Evolutionary conservation across 2,888 invertebrate genomes (phyloP).

Genomic region (Mesorhabditis sp.): DNA sequence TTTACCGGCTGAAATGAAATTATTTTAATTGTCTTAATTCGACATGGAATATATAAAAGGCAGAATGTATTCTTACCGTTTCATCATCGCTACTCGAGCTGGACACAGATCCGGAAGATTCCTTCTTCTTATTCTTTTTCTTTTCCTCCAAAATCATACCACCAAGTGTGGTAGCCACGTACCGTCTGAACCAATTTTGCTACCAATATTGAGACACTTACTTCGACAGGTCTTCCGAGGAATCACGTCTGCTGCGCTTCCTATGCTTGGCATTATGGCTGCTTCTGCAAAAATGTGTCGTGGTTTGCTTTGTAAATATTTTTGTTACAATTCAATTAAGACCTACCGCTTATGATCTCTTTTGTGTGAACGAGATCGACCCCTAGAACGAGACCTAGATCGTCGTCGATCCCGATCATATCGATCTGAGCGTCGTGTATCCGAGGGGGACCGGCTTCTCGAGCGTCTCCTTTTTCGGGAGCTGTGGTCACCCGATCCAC

Average conservation of each 20-base stretch:
- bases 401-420: too few species aligned
- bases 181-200: not conserved
- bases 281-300: not conserved
- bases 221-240: not conserved
- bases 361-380: too few species aligned
- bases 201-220: not conserved
- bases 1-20: not conserved
- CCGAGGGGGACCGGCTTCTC: too few species aligned
- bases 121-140: conserved; percentile 1
- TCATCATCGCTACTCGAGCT: not conserved
- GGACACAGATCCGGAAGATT: not conserved
- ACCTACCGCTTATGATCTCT: too few species aligned
- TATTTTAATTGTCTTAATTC: not conserved
- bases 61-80: not conserved
- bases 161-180: not conserved
- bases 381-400: too few species aligned
- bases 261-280: not conserved
- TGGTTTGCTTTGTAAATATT: not conserved
- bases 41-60: not conserved
- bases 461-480: too few species aligned
- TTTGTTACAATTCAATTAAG: too few species aligned
- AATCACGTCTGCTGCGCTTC: not conserved
- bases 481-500: too few species aligned
- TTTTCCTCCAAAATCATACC: not conserved
- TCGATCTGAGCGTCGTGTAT: too few species aligned